These are phyloP conservation scores for Drosophila pachea DNA, from an alignment of 1,140 invertebrate genomes.

Conservation along the genomic window DNA sequence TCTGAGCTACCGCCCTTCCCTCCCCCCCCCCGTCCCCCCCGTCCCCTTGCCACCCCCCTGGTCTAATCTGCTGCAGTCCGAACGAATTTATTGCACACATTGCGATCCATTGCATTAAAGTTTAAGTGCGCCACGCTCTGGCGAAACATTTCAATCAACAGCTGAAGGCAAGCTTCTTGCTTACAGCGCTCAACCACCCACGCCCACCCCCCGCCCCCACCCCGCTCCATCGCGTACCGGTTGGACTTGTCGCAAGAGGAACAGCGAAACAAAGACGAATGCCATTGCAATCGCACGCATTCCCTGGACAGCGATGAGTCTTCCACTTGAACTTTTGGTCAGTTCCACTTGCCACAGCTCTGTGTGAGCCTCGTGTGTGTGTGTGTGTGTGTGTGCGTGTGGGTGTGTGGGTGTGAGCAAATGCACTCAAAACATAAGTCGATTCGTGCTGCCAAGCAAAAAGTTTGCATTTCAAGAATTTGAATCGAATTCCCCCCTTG, in stretches of 20 bases:
- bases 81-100: conserved; percentile 61
- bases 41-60: background rate
- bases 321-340: conserved; percentile 51
- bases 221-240: background rate
- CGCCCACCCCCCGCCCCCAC: background rate
- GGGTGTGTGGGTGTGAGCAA: conserved; percentile 13
- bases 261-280: conserved; percentile 4
- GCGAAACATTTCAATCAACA: conserved; percentile 69
- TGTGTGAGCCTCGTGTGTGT: conserved; percentile 3
- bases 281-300: conserved; percentile 28
- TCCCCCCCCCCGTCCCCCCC: too few relatives aligned
- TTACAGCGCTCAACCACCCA: background rate
- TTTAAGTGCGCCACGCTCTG: conserved; percentile 57
- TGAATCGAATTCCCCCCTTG: background rate
- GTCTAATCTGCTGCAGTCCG: background rate
- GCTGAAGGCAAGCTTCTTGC: background rate
- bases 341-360: conserved; percentile 20
- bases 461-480: conserved; percentile 35
- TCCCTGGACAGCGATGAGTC: conserved; percentile 22
- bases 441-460: conserved; percentile 30
- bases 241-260: background rate
- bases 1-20: background rate
- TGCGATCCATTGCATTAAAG: conserved; percentile 65
- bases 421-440: conserved; percentile 40
- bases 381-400: background rate